Evolutionary conservation across 2,113 vertebrate genomes (phyloP).

Genomic region (Oriolus oriolus): DNA sequence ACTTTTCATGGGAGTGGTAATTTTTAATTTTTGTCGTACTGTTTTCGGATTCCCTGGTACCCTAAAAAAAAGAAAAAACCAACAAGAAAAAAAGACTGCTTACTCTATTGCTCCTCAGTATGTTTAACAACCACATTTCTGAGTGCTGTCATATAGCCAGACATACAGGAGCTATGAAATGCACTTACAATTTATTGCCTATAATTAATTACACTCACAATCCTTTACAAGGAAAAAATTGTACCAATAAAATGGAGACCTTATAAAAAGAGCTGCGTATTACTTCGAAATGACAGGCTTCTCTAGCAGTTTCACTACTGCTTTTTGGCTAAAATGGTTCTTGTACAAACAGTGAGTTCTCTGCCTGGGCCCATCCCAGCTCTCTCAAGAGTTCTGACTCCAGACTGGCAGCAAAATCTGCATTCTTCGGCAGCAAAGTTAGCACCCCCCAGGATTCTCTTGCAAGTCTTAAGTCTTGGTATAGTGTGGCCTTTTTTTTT

Average conservation of each 20-base stretch:
- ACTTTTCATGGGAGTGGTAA: not conserved
- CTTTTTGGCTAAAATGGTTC: not conserved
- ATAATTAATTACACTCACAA: slow-evolving; percentile 37
- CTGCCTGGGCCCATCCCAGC: not conserved
- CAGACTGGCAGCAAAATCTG: not conserved
- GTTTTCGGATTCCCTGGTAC: not conserved
- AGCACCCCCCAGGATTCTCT: not conserved
- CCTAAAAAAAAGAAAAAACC: not conserved
- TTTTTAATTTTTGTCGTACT: not conserved
- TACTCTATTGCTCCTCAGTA: not conserved
- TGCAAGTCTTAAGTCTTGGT: not conserved
- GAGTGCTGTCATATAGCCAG: not conserved
- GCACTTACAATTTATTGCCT: slow-evolving; percentile 39
- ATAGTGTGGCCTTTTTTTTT: not conserved
- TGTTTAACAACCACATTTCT: not conserved
- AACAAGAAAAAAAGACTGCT: not conserved
- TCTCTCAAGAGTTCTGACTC: not conserved
- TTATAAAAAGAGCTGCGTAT: not conserved
- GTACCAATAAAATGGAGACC: slow-evolving; percentile 37
- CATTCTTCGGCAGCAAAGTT: not conserved
- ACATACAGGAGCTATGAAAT: slow-evolving; percentile 30
- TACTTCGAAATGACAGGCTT: not conserved
- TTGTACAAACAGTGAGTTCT: not conserved
- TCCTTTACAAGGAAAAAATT: slow-evolving; percentile 53
- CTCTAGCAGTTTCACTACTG: not conserved